A percentile compares a stretch with the other conserved stretches of the same genome.
phyloP scores from a whole-genome alignment of 2,113 vertebrate genomes.

The Clarias macrocephalus region DNA sequence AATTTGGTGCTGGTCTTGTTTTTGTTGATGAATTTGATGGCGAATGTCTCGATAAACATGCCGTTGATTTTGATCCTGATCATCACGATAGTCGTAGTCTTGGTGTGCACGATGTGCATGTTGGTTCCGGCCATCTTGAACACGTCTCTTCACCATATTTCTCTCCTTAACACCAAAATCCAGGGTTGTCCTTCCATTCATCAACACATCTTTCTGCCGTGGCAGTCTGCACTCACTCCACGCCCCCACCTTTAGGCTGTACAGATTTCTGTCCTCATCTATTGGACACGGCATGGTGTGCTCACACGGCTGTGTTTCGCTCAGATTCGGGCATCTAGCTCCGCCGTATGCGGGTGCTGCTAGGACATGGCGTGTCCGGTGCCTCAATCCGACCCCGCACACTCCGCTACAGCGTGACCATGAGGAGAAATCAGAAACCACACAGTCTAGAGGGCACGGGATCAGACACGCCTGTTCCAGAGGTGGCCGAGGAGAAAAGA shows the following conservation, averaged over 20 bases:
- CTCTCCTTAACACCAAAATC: constrained; percentile 74
- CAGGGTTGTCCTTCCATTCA: constrained; percentile 70
- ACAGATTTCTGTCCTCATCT: constrained; percentile 78
- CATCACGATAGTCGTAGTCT: constrained; percentile 53
- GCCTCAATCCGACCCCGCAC: constrained; percentile 77
- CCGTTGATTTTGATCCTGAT: neutral
- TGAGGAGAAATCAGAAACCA: constrained; percentile 83
- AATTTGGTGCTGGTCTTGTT: neutral
- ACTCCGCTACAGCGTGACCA: constrained; percentile 84
- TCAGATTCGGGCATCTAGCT: constrained; percentile 82
- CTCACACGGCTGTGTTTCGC: constrained; percentile 79
- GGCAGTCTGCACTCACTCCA: constrained; percentile 85
- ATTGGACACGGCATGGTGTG: constrained; percentile 68
- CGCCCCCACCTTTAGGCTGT: constrained; percentile 85
- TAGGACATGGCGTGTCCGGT: constrained; percentile 79
- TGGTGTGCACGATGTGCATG: constrained; percentile 54
- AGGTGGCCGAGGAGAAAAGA: constrained; percentile 80
- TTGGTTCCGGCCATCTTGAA: constrained; percentile 58
- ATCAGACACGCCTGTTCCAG: constrained; percentile 90
- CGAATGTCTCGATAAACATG: neutral
- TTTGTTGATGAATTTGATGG: constrained; percentile 35
- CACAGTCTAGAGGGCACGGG: constrained; percentile 90
- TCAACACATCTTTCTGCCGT: constrained; percentile 71
- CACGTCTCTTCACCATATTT: constrained; percentile 64
- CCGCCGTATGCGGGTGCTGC: constrained; percentile 88